Evolutionary conservation across 64 coral and sea anemone species (phyloP), one percentile per base, ranked within the genome.

Genomic region (Montipora capricornis): DNA sequence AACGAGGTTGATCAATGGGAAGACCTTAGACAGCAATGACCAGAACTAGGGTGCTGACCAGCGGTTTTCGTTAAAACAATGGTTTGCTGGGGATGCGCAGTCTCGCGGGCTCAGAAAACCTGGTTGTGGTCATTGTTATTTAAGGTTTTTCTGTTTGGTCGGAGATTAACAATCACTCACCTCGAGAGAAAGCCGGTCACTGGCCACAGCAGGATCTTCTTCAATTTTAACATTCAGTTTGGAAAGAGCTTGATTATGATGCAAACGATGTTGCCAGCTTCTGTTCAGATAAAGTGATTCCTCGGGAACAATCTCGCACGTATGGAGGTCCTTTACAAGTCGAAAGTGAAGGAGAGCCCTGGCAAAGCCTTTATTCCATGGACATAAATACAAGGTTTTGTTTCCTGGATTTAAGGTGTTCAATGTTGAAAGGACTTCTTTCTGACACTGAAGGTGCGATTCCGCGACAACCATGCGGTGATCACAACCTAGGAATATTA

Each of bases 221-320:
- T 46, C 14, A 22, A 71, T 86, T 86, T 73, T 45, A 51, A 86
- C 66, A 12, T 11, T 71, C 17, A 86, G 19, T 26, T 49, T 71
- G 0, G 82, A 70, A 5, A 71, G 64, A 17, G 44, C 16, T 1
- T 13, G 17, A 13, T 71, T 45, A 22, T 86, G 6, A 48, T 6
- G n/a, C 46, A 17, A 5, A 71, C 46, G 47, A 49, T 3, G 2
- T 50, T 49, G 45, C 82, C 82, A 86, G 19, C 64, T 86, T 4
- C 82, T 64, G 45, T 86, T 71, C 8, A 86, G 82, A 86, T 49
- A 73, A 24, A 86, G 64, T 8, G 82, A 86, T 86, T 86, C 82
- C 44, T 86, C n/a, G 0, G 82, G 45, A 2, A 86, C 62, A 49
- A 86, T 73, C 46, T 86, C 82, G 16, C 82, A 86, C 45, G 47